A percentile compares a stretch with the other conserved stretches of the same genome.
phyloP scores from a whole-genome alignment of 2,888 invertebrate species.

The Neocrepidodera transversa region DNA sequence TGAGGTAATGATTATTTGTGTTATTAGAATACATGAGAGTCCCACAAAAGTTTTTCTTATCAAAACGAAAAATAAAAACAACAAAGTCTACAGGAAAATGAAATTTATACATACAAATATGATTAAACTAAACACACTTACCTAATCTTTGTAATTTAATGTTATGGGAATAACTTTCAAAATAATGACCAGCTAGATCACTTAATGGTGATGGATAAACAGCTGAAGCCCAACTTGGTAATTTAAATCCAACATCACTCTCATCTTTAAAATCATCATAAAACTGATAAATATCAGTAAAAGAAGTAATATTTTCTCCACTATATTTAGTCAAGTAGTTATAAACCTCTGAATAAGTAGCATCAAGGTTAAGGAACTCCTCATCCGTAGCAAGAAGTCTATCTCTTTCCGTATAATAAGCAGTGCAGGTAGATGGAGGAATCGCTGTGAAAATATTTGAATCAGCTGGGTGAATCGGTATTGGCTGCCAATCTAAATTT shows the following conservation, averaged over 20 bases:
- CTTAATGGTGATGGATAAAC: not conserved
- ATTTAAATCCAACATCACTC: not conserved
- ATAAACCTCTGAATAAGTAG: not conserved
- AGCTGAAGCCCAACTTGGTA: not conserved
- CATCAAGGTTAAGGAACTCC: not conserved
- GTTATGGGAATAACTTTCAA: conserved; percentile 5
- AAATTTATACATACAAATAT: no score
- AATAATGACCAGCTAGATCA: not conserved
- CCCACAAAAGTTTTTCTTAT: no score
- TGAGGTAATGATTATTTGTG: no score
- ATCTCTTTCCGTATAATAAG: not conserved
- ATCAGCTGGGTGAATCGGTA: conserved; percentile 71
- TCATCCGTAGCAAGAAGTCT: not conserved
- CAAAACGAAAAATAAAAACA: no score
- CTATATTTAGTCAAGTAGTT: not conserved
- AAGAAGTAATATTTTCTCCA: not conserved
- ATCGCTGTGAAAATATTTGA: conserved; percentile 48
- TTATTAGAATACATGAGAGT: no score
- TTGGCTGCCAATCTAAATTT: conserved; percentile 72
- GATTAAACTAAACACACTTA: no score
- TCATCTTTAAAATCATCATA: not conserved
- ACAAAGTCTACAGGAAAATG: no score
- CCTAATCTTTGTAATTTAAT: conserved; percentile 9
- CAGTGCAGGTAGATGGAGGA: not conserved
- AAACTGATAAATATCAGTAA: not conserved